These are phyloP conservation scores for Chitala chitala DNA, from an alignment of 2,113 vertebrate species.

Conservation along the genomic window DNA sequence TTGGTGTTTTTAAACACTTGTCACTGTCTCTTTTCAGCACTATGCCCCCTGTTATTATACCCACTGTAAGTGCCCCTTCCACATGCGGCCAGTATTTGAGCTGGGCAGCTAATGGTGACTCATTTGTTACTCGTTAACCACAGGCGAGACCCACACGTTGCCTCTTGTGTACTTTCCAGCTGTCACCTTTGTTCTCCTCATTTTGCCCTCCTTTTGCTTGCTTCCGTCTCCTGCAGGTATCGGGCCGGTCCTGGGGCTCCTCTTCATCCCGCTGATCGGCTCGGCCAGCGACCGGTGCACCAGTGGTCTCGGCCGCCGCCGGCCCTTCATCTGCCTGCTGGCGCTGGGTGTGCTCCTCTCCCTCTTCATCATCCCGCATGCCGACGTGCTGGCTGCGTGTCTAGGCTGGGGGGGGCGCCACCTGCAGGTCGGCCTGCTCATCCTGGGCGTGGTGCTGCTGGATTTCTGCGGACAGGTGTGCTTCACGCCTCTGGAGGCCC, in stretches of 20 bases:
- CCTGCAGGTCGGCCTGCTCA: slow-evolving; percentile 64
- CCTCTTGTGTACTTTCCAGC: not conserved
- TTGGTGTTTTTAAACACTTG: too few relatives aligned
- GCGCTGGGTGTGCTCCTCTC: slow-evolving; percentile 66
- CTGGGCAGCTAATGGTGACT: too few relatives aligned
- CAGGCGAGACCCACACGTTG: not conserved
- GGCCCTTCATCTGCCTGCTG: slow-evolving; percentile 70
- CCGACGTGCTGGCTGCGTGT: slow-evolving; percentile 54
- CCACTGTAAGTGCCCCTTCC: too few relatives aligned
- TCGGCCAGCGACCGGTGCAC: slow-evolving; percentile 70
- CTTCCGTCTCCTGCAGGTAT: slow-evolving; percentile 52
- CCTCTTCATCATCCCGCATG: slow-evolving; percentile 65
- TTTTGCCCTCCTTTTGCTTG: not conserved
- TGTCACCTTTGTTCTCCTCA: not conserved
- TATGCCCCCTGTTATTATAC: too few relatives aligned
- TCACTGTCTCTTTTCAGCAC: too few relatives aligned
- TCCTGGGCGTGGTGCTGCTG: slow-evolving; percentile 66
- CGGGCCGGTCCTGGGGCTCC: slow-evolving; percentile 67
- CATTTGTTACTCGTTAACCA: not conserved
- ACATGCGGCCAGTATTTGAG: not conserved
- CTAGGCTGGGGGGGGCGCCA: slow-evolving; percentile 53
- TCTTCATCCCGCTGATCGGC: slow-evolving; percentile 70
- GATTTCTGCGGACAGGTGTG: slow-evolving; percentile 73
- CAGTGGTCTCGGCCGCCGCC: slow-evolving; percentile 63
- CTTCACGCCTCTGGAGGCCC: slow-evolving; percentile 67